phyloP scores from a whole-genome alignment of 1,140 invertebrate species.

The Asbolus verrucosus region DNA sequence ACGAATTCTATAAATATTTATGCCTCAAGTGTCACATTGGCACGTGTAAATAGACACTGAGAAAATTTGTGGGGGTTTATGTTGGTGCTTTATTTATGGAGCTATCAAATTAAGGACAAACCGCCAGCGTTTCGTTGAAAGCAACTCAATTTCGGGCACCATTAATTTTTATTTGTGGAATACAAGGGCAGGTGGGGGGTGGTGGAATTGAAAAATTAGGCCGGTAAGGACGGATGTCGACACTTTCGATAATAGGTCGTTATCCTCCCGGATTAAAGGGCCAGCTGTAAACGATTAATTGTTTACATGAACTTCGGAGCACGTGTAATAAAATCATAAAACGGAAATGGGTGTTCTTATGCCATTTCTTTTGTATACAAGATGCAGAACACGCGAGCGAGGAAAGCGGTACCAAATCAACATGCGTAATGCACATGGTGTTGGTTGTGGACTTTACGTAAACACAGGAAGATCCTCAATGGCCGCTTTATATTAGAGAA shows the following conservation, averaged over 20 bases:
- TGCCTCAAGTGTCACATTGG: conserved; percentile 16
- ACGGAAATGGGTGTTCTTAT: conserved; percentile 47
- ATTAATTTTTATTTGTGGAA: conserved; percentile 9
- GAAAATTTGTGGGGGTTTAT: background rate
- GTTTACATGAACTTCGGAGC: conserved; percentile 34
- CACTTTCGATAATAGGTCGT: conserved; percentile 34
- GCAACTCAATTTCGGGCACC: conserved; percentile 17
- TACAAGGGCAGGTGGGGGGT: background rate
- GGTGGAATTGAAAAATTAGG: background rate
- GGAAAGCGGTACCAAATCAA: conserved; percentile 18
- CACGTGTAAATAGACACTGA: background rate
- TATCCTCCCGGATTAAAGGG: conserved; percentile 19
- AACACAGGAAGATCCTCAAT: conserved; percentile 48
- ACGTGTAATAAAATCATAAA: conserved; percentile 50
- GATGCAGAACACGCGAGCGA: conserved; percentile 37
- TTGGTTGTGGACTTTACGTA: conserved; percentile 41
- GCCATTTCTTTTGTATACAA: conserved; percentile 46
- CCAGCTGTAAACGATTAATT: conserved; percentile 30
- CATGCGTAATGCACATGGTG: conserved; percentile 45
- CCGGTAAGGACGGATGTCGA: conserved; percentile 6
- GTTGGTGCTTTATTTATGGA: background rate
- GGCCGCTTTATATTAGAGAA: conserved; percentile 25
- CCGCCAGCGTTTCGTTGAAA: background rate
- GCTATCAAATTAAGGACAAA: conserved; percentile 5
- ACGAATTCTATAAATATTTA: conserved; percentile 29